These are phyloP conservation scores for Enteromius viviparus DNA, from an alignment of 2,797 vertebrate genomes.

Conservation along the genomic window DNA sequence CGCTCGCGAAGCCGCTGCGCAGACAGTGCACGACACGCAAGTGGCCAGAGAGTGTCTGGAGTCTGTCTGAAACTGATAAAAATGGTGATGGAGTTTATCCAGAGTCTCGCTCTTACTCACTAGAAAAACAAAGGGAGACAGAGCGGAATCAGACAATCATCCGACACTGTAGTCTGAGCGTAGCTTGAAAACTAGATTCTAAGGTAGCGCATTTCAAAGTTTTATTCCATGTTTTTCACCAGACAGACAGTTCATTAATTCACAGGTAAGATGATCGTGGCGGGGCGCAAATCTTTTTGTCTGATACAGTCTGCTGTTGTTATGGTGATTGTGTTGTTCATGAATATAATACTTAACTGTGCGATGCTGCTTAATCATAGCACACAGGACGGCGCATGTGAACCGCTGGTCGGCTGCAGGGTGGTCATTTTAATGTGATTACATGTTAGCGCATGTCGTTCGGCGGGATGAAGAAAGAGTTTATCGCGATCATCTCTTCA, in stretches of 20 bases:
- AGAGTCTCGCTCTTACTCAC: conserved; percentile 62
- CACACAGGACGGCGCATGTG: conserved; percentile 20
- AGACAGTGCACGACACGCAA: conserved; percentile 78
- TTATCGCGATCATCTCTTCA: conserved; percentile 54
- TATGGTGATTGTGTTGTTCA: conserved; percentile 25
- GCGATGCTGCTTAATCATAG: conserved; percentile 11
- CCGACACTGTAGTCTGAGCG: conserved; percentile 37
- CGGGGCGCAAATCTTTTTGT: conserved; percentile 59
- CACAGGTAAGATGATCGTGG: conserved; percentile 73
- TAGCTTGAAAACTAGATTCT: conserved; percentile 26
- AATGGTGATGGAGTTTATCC: conserved; percentile 77
- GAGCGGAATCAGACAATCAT: conserved; percentile 62
- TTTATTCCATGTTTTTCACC: conserved; percentile 69
- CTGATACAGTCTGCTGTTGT: conserved; percentile 39
- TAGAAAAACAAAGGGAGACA: conserved; percentile 59
- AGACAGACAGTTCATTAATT: conserved; percentile 73
- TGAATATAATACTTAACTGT: conserved; percentile 21
- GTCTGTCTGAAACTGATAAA: conserved; percentile 83
- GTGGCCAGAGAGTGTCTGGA: conserved; percentile 82
- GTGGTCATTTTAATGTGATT: conserved; percentile 41
- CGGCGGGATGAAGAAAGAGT: conserved; percentile 51
- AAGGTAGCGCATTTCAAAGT: conserved; percentile 71
- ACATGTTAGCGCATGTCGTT: conserved; percentile 51
- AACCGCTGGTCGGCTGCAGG: conserved; percentile 20
- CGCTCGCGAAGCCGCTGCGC: conserved; percentile 78